Conservation (phyloP, 2,113 vertebrate species). For the Etia nguti region DNA sequence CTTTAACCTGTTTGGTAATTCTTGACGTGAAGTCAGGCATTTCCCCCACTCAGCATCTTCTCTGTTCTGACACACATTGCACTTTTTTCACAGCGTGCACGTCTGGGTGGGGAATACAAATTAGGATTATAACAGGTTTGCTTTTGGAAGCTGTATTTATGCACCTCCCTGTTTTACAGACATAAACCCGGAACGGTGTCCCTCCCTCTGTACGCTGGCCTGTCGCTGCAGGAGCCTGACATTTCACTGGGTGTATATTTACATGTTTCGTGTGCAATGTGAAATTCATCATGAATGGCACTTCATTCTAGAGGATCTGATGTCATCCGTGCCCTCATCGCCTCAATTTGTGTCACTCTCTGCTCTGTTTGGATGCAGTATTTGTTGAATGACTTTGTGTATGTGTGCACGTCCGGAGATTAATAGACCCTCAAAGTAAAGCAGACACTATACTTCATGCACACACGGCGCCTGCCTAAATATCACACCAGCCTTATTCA, state of each 20-base stretch:
- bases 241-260: neutral
- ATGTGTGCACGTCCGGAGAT: neutral
- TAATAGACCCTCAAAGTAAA: conserved; percentile 34
- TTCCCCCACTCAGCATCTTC: conserved; percentile 38
- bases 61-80: conserved; percentile 12
- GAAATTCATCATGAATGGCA: neutral
- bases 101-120: conserved; percentile 37
- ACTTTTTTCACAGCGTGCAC: neutral
- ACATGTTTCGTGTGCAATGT: neutral
- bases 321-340: neutral
- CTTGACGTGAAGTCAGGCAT: conserved; percentile 23
- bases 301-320: neutral
- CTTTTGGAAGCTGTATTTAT: neutral
- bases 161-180: neutral
- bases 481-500: conserved; percentile 1
- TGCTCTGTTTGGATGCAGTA: neutral
- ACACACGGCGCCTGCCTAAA: conserved; percentile 1
- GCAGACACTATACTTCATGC: conserved; percentile 39
- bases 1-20: conserved; percentile 31
- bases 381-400: neutral
- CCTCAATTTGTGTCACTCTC: neutral
- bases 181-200: neutral
- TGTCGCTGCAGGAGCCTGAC: neutral
- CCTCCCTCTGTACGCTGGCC: neutral
- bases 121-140: conserved; percentile 9